These are phyloP conservation scores for Zhengitettix transpicula DNA, from an alignment of 2,888 invertebrate genomes.

Conservation along the genomic window DNA sequence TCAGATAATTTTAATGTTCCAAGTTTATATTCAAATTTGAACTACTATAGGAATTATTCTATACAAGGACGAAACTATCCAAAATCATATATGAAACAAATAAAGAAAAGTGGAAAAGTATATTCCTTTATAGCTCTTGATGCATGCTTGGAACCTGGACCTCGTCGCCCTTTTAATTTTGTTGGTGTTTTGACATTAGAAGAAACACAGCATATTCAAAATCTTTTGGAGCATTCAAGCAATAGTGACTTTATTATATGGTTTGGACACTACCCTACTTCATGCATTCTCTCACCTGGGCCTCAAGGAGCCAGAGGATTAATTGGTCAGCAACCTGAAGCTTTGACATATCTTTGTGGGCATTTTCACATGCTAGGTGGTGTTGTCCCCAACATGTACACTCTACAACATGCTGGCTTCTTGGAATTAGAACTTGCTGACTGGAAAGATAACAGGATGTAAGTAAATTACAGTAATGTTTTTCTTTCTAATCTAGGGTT, in stretches of 20 bases:
- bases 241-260: constrained; percentile 46
- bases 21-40: constrained; percentile 45
- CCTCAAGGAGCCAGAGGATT: constrained; percentile 31
- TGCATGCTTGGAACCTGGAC: constrained; percentile 73
- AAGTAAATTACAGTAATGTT: constrained; percentile 18
- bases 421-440: constrained; percentile 80
- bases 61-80: constrained; percentile 52
- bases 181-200: constrained; percentile 50
- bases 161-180: constrained; percentile 78
- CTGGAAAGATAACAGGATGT: constrained; percentile 83
- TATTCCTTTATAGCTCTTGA: constrained; percentile 77
- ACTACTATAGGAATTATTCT: constrained; percentile 63
- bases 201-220: constrained; percentile 33
- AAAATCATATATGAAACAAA: constrained; percentile 55
- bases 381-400: constrained; percentile 67
- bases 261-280: constrained; percentile 88
- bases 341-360: constrained; percentile 71
- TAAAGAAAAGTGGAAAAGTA: constrained; percentile 37
- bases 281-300: constrained; percentile 51
- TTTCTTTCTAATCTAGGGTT: too few species aligned
- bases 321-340: constrained; percentile 39
- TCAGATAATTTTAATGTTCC: constrained; percentile 80
- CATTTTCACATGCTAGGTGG: constrained; percentile 77
- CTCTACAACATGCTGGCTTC: constrained; percentile 63
- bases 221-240: not conserved